These are phyloP conservation scores for Papilio polyxenes DNA, from an alignment of 1,140 invertebrate species.

Conservation along the genomic window DNA sequence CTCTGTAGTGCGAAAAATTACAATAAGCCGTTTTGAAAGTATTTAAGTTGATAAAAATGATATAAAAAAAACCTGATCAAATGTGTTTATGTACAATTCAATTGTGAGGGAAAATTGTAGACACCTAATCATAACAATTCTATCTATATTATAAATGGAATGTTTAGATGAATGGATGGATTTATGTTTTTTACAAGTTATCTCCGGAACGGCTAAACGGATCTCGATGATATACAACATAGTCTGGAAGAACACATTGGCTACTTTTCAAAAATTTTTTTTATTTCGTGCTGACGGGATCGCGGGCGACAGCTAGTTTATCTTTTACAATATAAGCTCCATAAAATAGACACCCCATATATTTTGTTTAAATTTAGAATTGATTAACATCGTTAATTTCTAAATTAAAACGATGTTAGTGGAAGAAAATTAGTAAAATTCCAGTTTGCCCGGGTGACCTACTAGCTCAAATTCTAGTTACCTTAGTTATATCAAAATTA, in stretches of 20 bases:
- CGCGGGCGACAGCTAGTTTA: not conserved
- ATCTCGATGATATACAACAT: too few relatives aligned
- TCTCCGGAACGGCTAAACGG: too few relatives aligned
- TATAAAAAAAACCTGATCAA: too few relatives aligned
- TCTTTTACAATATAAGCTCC: not conserved
- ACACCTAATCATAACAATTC: too few relatives aligned
- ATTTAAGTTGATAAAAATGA: not conserved
- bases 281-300: too few relatives aligned
- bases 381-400: not conserved
- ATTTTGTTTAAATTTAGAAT: not conserved
- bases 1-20: not conserved
- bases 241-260: too few relatives aligned
- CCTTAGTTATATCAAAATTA: not conserved
- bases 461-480: not conserved
- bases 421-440: conserved; percentile 10
- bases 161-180: too few relatives aligned
- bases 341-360: not conserved
- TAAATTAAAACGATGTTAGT: not conserved
- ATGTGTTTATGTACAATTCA: too few relatives aligned
- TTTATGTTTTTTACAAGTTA: too few relatives aligned
- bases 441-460: not conserved
- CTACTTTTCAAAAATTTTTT: too few relatives aligned
- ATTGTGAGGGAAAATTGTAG: too few relatives aligned
- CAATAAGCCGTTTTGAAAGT: not conserved
- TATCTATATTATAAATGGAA: too few relatives aligned